These are phyloP conservation scores for Habrosyne pyritoides DNA, from an alignment of 2,888 invertebrate species.

Conservation along the genomic window DNA sequence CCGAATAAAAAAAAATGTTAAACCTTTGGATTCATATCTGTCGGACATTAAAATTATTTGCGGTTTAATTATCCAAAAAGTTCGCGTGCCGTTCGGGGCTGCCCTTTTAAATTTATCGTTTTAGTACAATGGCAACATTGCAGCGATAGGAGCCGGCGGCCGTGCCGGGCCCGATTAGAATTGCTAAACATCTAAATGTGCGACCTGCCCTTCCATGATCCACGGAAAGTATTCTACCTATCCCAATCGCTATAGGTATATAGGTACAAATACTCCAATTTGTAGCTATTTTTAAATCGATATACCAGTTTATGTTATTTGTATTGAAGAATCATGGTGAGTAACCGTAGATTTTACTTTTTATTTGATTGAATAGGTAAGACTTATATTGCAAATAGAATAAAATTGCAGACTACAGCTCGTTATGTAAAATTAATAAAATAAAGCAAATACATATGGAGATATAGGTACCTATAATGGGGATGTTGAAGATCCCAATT, in stretches of 20 bases:
- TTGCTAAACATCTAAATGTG: slow-evolving; percentile 53
- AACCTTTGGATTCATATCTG: slow-evolving; percentile 37
- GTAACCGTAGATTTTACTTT: no score
- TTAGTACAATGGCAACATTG: slow-evolving; percentile 42
- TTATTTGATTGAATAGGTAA: no score
- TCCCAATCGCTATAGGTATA: neutral
- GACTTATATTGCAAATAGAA: no score
- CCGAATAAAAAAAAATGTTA: slow-evolving; percentile 4
- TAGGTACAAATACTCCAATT: neutral
- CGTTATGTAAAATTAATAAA: no score
- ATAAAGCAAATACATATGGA: no score
- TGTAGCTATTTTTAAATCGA: neutral
- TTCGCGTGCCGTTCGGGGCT: slow-evolving; percentile 43
- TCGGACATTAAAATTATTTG: slow-evolving; percentile 43
- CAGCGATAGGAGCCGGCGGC: slow-evolving; percentile 38
- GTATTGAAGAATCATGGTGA: neutral
- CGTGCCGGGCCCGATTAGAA: slow-evolving; percentile 54
- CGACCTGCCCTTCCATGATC: slow-evolving; percentile 42
- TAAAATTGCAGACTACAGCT: no score
- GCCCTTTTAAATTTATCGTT: slow-evolving; percentile 45
- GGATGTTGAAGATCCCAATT: no score
- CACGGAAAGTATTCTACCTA: slow-evolving; percentile 26
- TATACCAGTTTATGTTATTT: neutral
- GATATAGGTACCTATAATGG: no score
- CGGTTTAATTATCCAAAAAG: slow-evolving; percentile 51